Evolutionary conservation across 2,113 vertebrate genomes (phyloP).

Genomic region (Platichthys flesus): DNA sequence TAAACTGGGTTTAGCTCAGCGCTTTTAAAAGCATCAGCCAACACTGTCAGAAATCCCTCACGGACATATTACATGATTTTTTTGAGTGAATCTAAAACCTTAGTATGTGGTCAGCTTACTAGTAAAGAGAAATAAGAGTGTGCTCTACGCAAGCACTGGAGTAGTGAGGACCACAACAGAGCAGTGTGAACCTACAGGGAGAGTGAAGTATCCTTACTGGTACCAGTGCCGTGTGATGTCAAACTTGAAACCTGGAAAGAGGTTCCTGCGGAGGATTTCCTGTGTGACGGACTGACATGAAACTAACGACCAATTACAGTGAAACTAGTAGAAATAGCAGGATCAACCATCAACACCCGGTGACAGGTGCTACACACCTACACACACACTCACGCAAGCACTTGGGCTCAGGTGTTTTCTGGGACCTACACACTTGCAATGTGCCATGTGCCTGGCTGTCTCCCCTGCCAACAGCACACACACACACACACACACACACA

Average conservation of each 20-base stretch:
- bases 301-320: conserved; percentile 60
- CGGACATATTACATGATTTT: background rate
- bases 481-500: conserved; percentile 38
- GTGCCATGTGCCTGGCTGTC: conserved; percentile 56
- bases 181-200: background rate
- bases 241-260: too few relatives aligned
- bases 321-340: conserved; percentile 54
- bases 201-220: background rate
- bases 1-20: too few relatives aligned
- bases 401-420: conserved; percentile 71
- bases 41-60: too few relatives aligned
- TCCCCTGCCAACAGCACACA: conserved; percentile 59
- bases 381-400: conserved; percentile 12
- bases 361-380: conserved; percentile 62
- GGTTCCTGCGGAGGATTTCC: conserved; percentile 24
- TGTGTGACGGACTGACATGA: conserved; percentile 35
- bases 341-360: conserved; percentile 44
- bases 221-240: background rate
- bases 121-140: background rate
- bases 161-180: background rate
- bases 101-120: background rate
- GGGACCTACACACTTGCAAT: conserved; percentile 63
- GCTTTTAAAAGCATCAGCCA: too few relatives aligned
- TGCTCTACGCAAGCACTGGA: background rate
- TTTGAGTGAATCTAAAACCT: background rate